Evolutionary conservation across 1,140 invertebrate species (phyloP), one percentile per base, ranked within the genome.

Genomic region (Diploscapter pachys): DNA sequence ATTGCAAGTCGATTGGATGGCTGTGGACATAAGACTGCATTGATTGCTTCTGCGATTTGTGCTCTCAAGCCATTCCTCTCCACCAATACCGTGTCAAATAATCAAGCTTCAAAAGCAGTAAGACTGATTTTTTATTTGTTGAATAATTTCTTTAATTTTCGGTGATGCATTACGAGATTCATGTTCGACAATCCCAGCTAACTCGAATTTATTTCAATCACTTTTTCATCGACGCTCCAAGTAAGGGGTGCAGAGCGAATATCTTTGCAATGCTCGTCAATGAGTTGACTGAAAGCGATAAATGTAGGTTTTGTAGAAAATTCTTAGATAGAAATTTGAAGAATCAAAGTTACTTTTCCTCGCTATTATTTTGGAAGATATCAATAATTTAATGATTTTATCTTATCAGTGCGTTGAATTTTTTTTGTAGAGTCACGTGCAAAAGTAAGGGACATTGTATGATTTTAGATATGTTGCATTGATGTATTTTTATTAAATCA

Each of bases 231-330:
- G 73, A 74, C 51, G 53, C 73, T 49, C 64, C 64, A 56, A 74
- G 73, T 31, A 13, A 67, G 31, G 63, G 63, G 8, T 66, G 73
- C 48, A 49, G 73, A 4, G 73, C 73, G 13, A 74, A 74, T 56
- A 69, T 74, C 13, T 74, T 74, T 54, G 73, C 73, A 4, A 69
- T 74, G 31, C 53, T 74, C 6, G 73, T 67, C 11, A 68, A 65
- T 57, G 73, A 74, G 49, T 56, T 74, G 52, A 69, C 4, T 57
- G 73, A 74, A 11, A 11, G 56, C 6, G 73, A 74, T 2, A 74
- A 74, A 62, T 55, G 63, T 57, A 57, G 59, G 49, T 63, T 66
- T 9, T 63, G 56, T 50, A 61, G 48, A 70, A 31, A 31, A 31
- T 31, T 31, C 31, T 31, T 31, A 31, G 31, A 31, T 31, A 31